Conservation (phyloP, 2,797 vertebrate species). For the Hydrophis major region DNA sequence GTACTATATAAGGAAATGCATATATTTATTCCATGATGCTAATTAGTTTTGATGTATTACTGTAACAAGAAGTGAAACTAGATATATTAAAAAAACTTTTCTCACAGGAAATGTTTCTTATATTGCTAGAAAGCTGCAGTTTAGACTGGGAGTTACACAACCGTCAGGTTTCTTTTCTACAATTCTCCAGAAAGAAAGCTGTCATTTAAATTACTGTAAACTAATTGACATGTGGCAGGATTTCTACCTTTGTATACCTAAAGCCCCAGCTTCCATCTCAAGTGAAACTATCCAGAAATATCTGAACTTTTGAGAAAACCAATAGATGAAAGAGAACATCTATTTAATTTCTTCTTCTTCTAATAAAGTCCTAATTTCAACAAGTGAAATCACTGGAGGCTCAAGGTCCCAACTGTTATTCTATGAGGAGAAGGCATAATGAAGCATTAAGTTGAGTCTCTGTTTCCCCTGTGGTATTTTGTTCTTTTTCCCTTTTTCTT, state of each 20-base stretch:
- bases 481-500: background rate
- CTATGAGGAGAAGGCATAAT: background rate
- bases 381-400: background rate
- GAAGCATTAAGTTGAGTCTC: background rate
- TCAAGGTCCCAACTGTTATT: background rate
- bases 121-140: background rate
- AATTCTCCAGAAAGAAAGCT: background rate
- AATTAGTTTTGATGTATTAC: background rate
- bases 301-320: background rate
- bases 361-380: background rate
- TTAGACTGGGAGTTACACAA: background rate
- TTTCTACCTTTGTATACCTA: background rate
- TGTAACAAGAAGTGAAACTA: background rate
- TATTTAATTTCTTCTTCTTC: background rate
- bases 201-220: background rate
- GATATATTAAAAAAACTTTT: conserved; percentile 38
- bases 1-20: background rate
- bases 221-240: background rate
- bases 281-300: background rate
- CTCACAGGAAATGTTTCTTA: background rate
- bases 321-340: background rate
- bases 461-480: background rate
- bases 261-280: background rate
- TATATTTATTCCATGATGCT: background rate
- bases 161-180: background rate